Percentiles rank a stretch among this genome's conserved stretches.
phyloP scores from a whole-genome alignment of 2,888 invertebrate species.

The Netelia inedita region DNA sequence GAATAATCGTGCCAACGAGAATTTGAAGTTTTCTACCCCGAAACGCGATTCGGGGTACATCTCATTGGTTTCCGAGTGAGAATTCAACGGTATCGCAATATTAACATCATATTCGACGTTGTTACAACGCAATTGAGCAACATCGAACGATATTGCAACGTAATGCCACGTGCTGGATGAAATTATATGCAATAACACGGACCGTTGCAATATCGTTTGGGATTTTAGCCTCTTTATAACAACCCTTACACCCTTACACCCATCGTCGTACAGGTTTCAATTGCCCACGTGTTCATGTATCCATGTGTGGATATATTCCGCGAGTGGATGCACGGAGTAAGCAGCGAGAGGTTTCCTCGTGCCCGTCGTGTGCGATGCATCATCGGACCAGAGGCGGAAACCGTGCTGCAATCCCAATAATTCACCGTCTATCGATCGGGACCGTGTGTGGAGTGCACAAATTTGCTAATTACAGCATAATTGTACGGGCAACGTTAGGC shows the following conservation, averaged over 20 bases:
- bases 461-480: constrained; percentile 84
- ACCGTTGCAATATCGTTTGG: neutral
- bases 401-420: constrained; percentile 78
- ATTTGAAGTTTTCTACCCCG: neutral
- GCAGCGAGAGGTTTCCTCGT: constrained; percentile 41
- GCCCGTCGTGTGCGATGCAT: constrained; percentile 77
- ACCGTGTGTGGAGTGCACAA: constrained; percentile 77
- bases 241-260: neutral
- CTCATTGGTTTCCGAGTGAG: neutral
- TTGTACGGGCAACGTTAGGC: constrained; percentile 82
- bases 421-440: constrained; percentile 77
- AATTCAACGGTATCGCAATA: neutral
- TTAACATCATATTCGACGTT: neutral
- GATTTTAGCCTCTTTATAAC: neutral
- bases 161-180: neutral
- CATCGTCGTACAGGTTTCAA: neutral
- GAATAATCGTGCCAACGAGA: neutral
- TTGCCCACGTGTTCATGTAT: neutral
- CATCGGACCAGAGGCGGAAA: constrained; percentile 73
- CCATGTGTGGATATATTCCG: neutral
- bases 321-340: neutral
- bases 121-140: neutral
- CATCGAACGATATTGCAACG: neutral
- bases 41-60: neutral
- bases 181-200: neutral